Evolutionary conservation across 2,888 invertebrate genomes (phyloP).

Genomic region (Epinotia demarniana): DNA sequence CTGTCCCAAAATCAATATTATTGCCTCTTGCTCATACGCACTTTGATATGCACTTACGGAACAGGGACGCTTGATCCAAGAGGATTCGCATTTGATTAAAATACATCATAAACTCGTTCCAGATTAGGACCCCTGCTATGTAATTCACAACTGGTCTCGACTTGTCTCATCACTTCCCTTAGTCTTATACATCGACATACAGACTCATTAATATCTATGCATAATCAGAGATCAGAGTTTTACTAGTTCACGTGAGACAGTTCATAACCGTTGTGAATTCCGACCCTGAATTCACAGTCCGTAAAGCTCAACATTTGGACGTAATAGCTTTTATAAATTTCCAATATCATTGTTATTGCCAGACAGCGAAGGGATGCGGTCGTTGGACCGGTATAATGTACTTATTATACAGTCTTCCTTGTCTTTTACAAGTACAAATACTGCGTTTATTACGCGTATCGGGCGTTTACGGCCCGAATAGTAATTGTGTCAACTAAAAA

Average conservation of each 20-base stretch:
- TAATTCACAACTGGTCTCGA: background rate
- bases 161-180: background rate
- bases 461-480: constrained; percentile 61
- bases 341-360: constrained; percentile 62
- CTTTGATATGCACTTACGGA: background rate
- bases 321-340: constrained; percentile 70
- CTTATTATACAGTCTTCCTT: constrained; percentile 67
- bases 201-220: background rate
- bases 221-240: background rate
- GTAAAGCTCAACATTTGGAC: constrained; percentile 62
- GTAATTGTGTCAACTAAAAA: constrained; percentile 64
- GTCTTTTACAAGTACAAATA: constrained; percentile 60
- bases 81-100: background rate
- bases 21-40: background rate
- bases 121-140: background rate
- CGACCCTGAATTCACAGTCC: constrained; percentile 62
- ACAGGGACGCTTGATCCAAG: background rate
- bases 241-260: background rate
- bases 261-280: background rate
- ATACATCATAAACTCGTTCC: background rate
- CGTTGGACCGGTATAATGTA: constrained; percentile 67
- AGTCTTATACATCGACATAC: background rate
- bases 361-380: constrained; percentile 67
- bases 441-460: constrained; percentile 64
- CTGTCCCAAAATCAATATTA: background rate